A percentile compares a stretch with the other conserved stretches of the same genome.
phyloP scores from a whole-genome alignment of 2,888 invertebrate genomes.

The Nomada lathburiana region DNA sequence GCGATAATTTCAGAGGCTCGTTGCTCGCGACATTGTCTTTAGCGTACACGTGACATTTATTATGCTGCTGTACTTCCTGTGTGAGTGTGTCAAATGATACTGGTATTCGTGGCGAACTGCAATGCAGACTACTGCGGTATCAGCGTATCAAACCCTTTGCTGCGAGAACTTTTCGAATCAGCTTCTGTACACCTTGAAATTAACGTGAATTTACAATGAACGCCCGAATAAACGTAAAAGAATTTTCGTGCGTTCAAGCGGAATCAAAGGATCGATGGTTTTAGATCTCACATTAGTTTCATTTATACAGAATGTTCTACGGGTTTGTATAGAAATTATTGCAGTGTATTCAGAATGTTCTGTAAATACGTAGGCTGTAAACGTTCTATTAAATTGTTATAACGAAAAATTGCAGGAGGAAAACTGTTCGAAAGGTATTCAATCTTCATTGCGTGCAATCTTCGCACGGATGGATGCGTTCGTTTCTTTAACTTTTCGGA shows the following conservation, averaged over 20 bases:
- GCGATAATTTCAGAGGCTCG: conserved; percentile 49
- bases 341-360: too few species aligned
- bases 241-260: not conserved
- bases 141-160: conserved; percentile 12
- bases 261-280: not conserved
- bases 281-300: not conserved
- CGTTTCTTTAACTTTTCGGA: too few species aligned
- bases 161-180: conserved; percentile 21
- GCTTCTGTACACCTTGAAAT: not conserved
- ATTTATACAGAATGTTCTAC: too few species aligned
- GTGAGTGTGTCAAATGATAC: conserved; percentile 51
- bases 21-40: conserved; percentile 31
- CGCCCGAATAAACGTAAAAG: not conserved
- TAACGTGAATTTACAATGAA: conserved; percentile 15
- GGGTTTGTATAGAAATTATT: too few species aligned
- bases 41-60: conserved; percentile 63
- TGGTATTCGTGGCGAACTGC: conserved; percentile 46
- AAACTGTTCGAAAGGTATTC: too few species aligned
- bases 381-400: too few species aligned
- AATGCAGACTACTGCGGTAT: conserved; percentile 62
- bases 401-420: too few species aligned
- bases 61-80: conserved; percentile 46
- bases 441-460: too few species aligned
- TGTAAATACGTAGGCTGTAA: too few species aligned
- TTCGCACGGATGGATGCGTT: too few species aligned